Percentiles rank a stretch among this genome's conserved stretches.
Conservation (phyloP, 2,797 vertebrate genomes). For the Otus scops region DNA sequence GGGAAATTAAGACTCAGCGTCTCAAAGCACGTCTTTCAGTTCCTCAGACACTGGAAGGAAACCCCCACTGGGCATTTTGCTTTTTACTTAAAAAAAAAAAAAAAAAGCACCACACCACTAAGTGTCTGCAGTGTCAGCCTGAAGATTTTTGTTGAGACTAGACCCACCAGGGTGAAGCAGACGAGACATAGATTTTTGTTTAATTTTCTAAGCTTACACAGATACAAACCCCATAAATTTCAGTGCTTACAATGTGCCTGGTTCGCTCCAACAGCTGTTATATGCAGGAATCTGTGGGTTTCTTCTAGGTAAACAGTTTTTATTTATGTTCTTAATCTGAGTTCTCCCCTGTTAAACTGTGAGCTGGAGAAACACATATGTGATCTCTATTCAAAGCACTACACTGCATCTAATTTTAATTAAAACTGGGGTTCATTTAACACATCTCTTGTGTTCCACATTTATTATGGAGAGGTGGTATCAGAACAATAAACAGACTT, state of each 20-base stretch:
- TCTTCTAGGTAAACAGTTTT: background rate
- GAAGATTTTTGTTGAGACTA: background rate
- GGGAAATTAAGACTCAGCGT: background rate
- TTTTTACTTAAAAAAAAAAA: background rate
- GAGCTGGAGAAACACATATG: background rate
- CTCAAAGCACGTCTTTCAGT: slow-evolving; percentile 27
- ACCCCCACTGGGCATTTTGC: background rate
- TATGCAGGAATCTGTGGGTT: background rate
- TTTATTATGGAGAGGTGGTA: background rate
- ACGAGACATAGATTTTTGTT: background rate
- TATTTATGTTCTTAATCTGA: background rate
- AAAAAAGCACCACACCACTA: background rate
- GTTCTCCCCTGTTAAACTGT: background rate
- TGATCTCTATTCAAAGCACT: background rate
- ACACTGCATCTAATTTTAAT: background rate
- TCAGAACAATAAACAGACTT: background rate
- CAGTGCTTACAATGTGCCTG: background rate
- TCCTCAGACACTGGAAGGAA: slow-evolving; percentile 17
- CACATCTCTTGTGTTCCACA: background rate
- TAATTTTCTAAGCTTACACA: background rate
- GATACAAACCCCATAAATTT: background rate
- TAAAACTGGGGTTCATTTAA: background rate
- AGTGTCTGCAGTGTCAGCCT: background rate
- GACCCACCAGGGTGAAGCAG: background rate
- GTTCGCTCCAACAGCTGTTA: background rate